A percentile compares a stretch with the other conserved stretches of the same genome.
phyloP scores from a whole-genome alignment of 2,113 vertebrate species.

The Thalassarche chlororhynchos region DNA sequence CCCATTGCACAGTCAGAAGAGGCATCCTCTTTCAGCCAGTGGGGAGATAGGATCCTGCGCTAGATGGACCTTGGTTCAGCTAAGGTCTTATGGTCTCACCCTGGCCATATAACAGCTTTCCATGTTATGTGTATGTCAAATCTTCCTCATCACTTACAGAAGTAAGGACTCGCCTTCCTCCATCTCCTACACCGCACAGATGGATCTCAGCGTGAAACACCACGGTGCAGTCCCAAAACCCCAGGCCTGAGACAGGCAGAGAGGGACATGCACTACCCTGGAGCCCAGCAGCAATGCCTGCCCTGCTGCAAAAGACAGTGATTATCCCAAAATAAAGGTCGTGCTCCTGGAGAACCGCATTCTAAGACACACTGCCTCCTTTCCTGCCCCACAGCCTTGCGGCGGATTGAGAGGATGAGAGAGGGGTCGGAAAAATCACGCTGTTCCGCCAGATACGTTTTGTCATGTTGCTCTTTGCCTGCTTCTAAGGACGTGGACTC shows the following conservation, averaged over 20 bases:
- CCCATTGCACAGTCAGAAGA: not conserved
- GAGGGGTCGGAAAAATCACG: not conserved
- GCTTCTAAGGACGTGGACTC: not conserved
- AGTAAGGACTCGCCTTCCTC: not conserved
- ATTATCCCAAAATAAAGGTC: not conserved
- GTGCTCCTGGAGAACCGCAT: fast-evolving
- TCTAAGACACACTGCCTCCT: not conserved
- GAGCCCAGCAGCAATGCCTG: not conserved
- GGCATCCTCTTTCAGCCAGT: not conserved
- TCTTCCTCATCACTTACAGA: not conserved
- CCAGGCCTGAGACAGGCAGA: not conserved
- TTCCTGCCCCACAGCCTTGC: not conserved
- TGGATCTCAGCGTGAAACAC: not conserved
- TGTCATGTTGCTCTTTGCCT: not conserved
- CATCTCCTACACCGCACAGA: not conserved
- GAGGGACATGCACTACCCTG: not conserved
- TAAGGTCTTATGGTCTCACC: not conserved
- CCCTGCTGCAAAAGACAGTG: not conserved
- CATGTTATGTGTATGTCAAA: not conserved
- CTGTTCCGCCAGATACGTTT: fast-evolving
- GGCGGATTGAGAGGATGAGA: not conserved
- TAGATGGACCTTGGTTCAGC: not conserved
- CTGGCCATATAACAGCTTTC: not conserved
- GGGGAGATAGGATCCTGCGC: not conserved
- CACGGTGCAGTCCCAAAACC: not conserved